Conservation (phyloP, 2,888 invertebrate genomes). For the Sinotaia quadrata region DNA sequence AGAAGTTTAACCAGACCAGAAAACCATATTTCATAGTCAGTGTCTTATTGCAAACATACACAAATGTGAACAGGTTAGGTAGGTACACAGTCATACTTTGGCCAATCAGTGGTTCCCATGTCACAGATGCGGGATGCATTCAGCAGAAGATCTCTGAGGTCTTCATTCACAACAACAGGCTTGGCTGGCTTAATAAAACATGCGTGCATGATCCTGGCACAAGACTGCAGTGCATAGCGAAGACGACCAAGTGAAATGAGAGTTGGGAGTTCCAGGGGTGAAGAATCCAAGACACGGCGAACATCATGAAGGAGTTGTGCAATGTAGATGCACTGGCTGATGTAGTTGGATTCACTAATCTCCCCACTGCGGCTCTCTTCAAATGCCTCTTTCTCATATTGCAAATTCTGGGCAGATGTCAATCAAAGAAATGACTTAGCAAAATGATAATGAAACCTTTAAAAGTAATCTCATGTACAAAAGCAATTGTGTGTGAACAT, state of each 20-base stretch:
- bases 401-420: slow-evolving; percentile 11
- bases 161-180: not conserved
- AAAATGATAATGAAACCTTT: too few species aligned
- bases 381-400: slow-evolving; percentile 5
- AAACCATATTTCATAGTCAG: too few species aligned
- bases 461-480: too few species aligned
- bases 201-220: not conserved
- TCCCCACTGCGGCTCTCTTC: not conserved
- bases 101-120: not conserved
- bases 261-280: not conserved
- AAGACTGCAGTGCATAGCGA: slow-evolving; percentile 3
- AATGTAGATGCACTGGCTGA: not conserved
- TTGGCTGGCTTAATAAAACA: not conserved
- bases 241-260: slow-evolving; percentile 7
- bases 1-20: too few species aligned
- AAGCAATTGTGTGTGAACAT: too few species aligned
- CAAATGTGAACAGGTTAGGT: too few species aligned
- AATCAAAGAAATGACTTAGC: too few species aligned
- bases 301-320: not conserved
- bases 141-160: slow-evolving; percentile 2
- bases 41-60: too few species aligned
- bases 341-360: not conserved
- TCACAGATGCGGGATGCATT: slow-evolving; percentile 6
- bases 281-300: not conserved
- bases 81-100: too few species aligned